Evolutionary conservation across 2,888 invertebrate species (phyloP), one percentile per base, ranked within the genome.

Genomic region (Tridacna gigas): DNA sequence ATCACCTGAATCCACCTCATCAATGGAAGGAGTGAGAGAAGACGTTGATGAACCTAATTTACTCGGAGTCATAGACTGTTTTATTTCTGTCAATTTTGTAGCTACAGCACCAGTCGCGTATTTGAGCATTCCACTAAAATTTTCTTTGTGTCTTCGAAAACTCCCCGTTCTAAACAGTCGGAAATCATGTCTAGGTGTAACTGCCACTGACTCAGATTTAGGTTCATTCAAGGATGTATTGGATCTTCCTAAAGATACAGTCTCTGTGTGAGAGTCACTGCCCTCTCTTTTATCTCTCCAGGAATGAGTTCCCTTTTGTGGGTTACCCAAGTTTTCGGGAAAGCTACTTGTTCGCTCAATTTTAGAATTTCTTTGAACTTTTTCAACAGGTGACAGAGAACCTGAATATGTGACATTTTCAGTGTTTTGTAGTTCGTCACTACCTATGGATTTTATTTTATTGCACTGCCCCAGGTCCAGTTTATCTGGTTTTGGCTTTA

Each of bases 11-110:
- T 92, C 90, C 12, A 88, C 77, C 45, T 91, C 91, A 61, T 92
- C 92, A 26, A 82, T 82, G 9, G 92, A 90, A 0, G 88, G 90
- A 5, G 89, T 88, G 18, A 92, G 83, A 5, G 92, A 83, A 11
- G 81, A 92, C 0, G 89, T 82, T 51, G 89, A 88, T 22, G 92
- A 93, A 13, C 91, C 93, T 66, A 86, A 82, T 75, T 91, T 91
- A 60, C 90, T 90, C 0, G 93, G 92, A 0, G 93, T 92, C 88
- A 94, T 93, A 22, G 93, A 92, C 84, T 93, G 92, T 81, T 94
- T 94, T 25, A 94, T 83, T 84, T 94, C 94, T 79, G 90, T 91
- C 22, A 94, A 88, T 82, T 93, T 93, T 66, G 78, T 91, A 37
- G 91, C 91, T n/a, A 92, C 89, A 74, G 91, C 91, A 80, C 88